These are phyloP conservation scores for Sciurus niger DNA, from an alignment of 2,113 vertebrate genomes.

Conservation along the genomic window DNA sequence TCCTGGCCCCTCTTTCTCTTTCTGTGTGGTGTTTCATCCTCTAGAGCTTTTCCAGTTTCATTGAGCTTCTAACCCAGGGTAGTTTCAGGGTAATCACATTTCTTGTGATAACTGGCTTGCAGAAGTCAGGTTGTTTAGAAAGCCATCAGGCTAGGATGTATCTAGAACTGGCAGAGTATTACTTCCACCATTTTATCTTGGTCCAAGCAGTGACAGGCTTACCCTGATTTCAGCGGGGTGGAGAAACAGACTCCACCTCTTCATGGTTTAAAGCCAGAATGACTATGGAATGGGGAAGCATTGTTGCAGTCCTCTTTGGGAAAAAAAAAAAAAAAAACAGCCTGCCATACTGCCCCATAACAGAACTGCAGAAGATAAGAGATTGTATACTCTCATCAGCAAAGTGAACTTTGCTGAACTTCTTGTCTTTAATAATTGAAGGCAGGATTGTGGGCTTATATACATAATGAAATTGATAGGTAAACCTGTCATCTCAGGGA, in stretches of 20 bases:
- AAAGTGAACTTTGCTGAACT: background rate
- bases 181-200: background rate
- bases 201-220: background rate
- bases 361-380: background rate
- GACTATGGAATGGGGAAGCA: background rate
- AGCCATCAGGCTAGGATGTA: background rate
- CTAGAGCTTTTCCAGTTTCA: background rate
- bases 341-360: background rate
- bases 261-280: background rate
- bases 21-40: background rate
- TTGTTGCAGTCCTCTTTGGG: background rate
- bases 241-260: background rate
- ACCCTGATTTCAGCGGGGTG: background rate
- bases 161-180: background rate
- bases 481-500: background rate
- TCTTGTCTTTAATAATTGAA: background rate
- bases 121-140: background rate
- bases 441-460: background rate
- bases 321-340: background rate
- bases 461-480: background rate
- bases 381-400: background rate
- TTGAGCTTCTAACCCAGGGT: background rate
- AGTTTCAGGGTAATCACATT: background rate
- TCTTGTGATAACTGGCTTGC: background rate
- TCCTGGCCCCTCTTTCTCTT: background rate